These are phyloP conservation scores for Argya squamiceps DNA, from an alignment of 2,797 vertebrate species.

Conservation along the genomic window DNA sequence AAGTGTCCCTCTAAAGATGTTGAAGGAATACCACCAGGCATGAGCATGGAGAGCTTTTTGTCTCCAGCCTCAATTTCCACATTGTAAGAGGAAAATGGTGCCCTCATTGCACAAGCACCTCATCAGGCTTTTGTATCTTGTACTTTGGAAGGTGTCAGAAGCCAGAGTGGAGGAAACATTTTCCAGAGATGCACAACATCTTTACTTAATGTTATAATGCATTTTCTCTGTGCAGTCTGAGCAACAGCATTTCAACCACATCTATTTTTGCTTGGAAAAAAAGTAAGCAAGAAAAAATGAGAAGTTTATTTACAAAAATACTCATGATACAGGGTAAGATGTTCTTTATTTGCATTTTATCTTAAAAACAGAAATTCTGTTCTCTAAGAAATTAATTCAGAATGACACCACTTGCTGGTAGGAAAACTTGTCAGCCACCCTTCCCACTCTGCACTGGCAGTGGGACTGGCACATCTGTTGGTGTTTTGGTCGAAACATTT, in stretches of 20 bases:
- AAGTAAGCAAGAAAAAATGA: not conserved
- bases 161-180: not conserved
- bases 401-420: not conserved
- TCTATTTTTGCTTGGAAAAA: not conserved
- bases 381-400: not conserved
- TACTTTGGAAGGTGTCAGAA: not conserved
- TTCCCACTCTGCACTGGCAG: not conserved
- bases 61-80: not conserved
- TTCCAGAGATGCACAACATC: not conserved
- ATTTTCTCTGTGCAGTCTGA: not conserved
- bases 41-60: not conserved
- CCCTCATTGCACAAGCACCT: not conserved
- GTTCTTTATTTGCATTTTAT: constrained; percentile 20
- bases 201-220: not conserved
- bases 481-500: constrained; percentile 9
- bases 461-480: not conserved
- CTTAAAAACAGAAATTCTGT: constrained; percentile 16
- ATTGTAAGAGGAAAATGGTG: not conserved
- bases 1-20: not conserved
- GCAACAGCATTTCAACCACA: not conserved
- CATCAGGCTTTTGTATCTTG: not conserved
- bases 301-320: not conserved
- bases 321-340: not conserved
- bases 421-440: not conserved
- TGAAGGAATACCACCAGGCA: no score